phyloP scores from a whole-genome alignment of 2,113 vertebrate genomes.

The Gambusia affinis region DNA sequence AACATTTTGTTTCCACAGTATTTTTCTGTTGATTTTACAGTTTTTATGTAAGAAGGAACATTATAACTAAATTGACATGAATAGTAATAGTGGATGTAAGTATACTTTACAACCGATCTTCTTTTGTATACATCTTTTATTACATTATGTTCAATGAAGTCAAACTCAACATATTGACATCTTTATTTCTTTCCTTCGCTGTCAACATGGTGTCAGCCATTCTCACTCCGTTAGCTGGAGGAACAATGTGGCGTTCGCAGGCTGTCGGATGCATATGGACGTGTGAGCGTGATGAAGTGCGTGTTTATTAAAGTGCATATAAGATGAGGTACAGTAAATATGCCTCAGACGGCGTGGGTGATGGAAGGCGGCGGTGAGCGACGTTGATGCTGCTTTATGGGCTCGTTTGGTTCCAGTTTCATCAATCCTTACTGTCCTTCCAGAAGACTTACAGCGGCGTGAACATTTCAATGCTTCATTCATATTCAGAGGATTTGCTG shows the following conservation, averaged over 20 bases:
- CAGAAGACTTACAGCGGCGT: background rate
- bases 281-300: constrained; percentile 22
- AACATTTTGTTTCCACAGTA: too few species aligned
- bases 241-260: constrained; percentile 27
- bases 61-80: too few species aligned
- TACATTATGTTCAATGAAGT: too few species aligned
- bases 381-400: constrained; percentile 12
- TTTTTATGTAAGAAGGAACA: too few species aligned
- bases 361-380: background rate
- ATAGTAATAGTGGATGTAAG: too few species aligned
- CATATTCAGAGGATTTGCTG: background rate
- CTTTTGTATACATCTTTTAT: too few species aligned
- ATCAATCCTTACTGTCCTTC: constrained; percentile 5
- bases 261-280: constrained; percentile 29
- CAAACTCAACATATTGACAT: constrained; percentile 31
- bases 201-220: constrained; percentile 45
- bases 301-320: constrained; percentile 11
- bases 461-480: background rate
- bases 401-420: constrained; percentile 6
- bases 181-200: constrained; percentile 56
- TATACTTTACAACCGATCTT: too few species aligned
- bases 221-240: constrained; percentile 32
- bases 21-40: too few species aligned
- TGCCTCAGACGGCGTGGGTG: background rate
- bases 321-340: constrained; percentile 3